phyloP scores from a whole-genome alignment of 2,888 invertebrate species.

The Belgica antarctica region DNA sequence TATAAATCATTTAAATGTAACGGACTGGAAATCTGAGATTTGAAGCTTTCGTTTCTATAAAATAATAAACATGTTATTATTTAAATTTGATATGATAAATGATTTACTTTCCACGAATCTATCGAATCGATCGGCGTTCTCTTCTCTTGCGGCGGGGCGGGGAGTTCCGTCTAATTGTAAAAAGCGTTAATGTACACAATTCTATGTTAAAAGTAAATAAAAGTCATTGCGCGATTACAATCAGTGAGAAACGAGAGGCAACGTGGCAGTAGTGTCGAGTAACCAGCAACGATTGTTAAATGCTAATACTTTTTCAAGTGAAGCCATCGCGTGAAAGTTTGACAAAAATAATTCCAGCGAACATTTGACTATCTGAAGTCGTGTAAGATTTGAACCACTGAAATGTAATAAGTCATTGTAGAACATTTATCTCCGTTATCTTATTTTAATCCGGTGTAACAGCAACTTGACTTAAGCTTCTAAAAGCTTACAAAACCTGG shows the following conservation, averaged over 20 bases:
- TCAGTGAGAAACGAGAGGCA: conserved; percentile 30
- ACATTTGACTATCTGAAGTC: too few species aligned
- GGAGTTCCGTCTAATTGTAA: conserved; percentile 41
- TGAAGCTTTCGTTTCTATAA: conserved; percentile 37
- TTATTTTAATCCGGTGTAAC: too few species aligned
- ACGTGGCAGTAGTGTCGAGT: conserved; percentile 1
- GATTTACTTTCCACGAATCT: conserved; percentile 30
- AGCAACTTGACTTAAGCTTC: too few species aligned
- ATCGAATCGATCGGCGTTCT: background rate
- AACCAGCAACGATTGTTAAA: background rate
- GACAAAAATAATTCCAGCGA: too few species aligned
- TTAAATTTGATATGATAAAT: conserved; percentile 42
- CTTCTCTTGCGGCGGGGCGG: background rate
- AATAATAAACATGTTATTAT: conserved; percentile 43
- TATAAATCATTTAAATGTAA: conserved; percentile 42
- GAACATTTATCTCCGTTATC: too few species aligned
- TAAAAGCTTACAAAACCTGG: too few species aligned
- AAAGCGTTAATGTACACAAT: conserved; percentile 43
- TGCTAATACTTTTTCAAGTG: too few species aligned
- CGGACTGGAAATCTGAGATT: conserved; percentile 32
- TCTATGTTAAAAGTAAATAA: conserved; percentile 41
- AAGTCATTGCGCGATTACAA: conserved; percentile 42
- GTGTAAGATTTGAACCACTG: too few species aligned
- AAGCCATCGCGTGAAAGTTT: too few species aligned
- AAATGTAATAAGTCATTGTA: too few species aligned